These are phyloP conservation scores for Diplazon laetatorius DNA, from an alignment of 2,888 invertebrate genomes.

Conservation along the genomic window DNA sequence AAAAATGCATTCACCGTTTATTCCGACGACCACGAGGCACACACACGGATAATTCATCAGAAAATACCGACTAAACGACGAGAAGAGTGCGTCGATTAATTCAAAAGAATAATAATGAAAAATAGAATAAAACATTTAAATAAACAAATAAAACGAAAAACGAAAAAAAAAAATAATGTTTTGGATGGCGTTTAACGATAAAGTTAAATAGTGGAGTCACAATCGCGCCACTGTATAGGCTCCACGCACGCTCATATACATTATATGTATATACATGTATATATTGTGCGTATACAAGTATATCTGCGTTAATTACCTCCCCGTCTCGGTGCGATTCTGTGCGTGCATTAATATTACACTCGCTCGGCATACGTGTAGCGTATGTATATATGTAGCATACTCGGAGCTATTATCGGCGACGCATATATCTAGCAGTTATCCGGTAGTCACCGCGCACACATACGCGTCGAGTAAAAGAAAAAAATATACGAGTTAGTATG, in stretches of 20 bases:
- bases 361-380: not conserved
- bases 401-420: conserved; percentile 12
- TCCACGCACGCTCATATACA: conserved; percentile 9
- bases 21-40: conserved; percentile 27
- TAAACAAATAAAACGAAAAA: conserved; percentile 7
- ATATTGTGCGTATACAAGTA: conserved; percentile 3
- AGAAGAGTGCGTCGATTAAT: conserved; percentile 11
- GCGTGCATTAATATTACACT: conserved; percentile 32
- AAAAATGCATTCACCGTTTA: conserved; percentile 13
- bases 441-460: not conserved
- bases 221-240: conserved; percentile 16
- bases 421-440: conserved; percentile 26
- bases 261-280: not conserved
- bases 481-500: conserved; percentile 33
- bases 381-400: not conserved
- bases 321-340: conserved; percentile 30
- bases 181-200: conserved; percentile 41
- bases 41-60: conserved; percentile 53
- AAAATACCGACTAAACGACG: conserved; percentile 36
- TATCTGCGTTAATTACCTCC: conserved; percentile 58
- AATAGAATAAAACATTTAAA: no score
- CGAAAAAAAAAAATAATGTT: conserved; percentile 18
- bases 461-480: conserved; percentile 40
- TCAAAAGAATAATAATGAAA: no score
- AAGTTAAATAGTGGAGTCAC: conserved; percentile 22